These are phyloP conservation scores for Liasis olivaceus DNA, from an alignment of 2,797 vertebrate genomes.

Conservation along the genomic window DNA sequence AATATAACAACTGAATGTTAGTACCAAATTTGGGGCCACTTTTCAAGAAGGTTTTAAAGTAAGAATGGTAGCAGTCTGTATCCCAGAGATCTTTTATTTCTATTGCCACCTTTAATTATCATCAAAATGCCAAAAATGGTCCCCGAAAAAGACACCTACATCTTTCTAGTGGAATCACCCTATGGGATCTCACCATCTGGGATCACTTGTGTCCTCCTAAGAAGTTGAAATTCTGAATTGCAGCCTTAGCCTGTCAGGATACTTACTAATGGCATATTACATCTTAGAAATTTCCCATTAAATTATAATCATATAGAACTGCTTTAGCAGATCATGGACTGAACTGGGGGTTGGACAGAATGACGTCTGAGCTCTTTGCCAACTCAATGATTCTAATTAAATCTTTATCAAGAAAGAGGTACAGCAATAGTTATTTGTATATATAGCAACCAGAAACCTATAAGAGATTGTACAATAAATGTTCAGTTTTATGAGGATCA, in stretches of 20 bases:
- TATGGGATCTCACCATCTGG: neutral
- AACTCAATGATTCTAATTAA: neutral
- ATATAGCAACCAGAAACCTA: neutral
- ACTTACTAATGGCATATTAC: neutral
- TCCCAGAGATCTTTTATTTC: neutral
- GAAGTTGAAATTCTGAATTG: neutral
- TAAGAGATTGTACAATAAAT: neutral
- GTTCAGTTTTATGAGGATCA: neutral
- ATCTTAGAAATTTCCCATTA: neutral
- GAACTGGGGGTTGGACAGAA: neutral
- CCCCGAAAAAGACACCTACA: neutral
- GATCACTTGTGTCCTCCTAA: neutral
- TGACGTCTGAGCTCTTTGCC: neutral
- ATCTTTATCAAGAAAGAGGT: conserved; percentile 1
- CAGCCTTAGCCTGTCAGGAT: neutral
- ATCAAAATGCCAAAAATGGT: neutral
- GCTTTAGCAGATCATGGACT: neutral
- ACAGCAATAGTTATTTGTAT: neutral
- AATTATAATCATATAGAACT: conserved; percentile 15
- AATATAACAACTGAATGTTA: neutral
- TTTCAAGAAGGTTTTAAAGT: neutral
- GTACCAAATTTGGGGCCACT: neutral
- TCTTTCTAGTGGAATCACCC: neutral
- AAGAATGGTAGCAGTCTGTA: neutral
- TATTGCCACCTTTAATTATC: neutral